Conservation (phyloP, 2,888 invertebrate genomes). For the Hirtodrosophila trivittata region DNA sequence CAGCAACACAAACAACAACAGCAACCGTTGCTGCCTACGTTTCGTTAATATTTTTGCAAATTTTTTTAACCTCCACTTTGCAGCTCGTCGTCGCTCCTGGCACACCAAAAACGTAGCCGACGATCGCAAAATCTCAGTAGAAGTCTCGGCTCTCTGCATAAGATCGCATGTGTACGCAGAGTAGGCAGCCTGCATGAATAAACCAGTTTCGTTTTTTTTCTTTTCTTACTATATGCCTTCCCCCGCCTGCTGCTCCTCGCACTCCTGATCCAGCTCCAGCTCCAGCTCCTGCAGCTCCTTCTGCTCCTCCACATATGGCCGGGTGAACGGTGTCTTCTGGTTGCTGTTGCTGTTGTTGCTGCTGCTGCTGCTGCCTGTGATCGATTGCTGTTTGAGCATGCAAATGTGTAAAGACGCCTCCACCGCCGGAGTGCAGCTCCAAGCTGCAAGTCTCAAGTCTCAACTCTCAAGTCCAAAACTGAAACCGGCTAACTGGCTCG, state of each 20-base stretch:
- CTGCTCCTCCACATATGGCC: conserved; percentile 51
- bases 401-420: conserved; percentile 80
- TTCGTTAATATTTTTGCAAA: conserved; percentile 78
- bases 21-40: conserved; percentile 69
- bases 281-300: conserved; percentile 4
- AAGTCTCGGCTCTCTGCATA: conserved; percentile 32
- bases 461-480: conserved; percentile 60
- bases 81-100: conserved; percentile 64
- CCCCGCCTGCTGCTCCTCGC: conserved; percentile 3
- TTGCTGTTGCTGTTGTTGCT: conserved; percentile 19
- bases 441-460: conserved; percentile 30
- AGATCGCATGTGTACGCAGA: conserved; percentile 65
- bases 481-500: conserved; percentile 66
- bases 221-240: too few species aligned
- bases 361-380: conserved; percentile 58
- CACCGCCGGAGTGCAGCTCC: conserved; percentile 53
- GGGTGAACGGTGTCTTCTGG: conserved; percentile 56
- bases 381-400: conserved; percentile 80
- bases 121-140: conserved; percentile 54
- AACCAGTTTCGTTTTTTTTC: conserved; percentile 57
- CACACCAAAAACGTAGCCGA: conserved; percentile 54
- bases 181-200: conserved; percentile 39
- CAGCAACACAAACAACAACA: conserved; percentile 42
- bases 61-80: conserved; percentile 78
- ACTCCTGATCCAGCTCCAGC: neutral